A percentile compares a stretch with the other conserved stretches of the same genome.
phyloP scores from a whole-genome alignment of 1,140 invertebrate genomes.

The Pollicipes pollicipes region DNA sequence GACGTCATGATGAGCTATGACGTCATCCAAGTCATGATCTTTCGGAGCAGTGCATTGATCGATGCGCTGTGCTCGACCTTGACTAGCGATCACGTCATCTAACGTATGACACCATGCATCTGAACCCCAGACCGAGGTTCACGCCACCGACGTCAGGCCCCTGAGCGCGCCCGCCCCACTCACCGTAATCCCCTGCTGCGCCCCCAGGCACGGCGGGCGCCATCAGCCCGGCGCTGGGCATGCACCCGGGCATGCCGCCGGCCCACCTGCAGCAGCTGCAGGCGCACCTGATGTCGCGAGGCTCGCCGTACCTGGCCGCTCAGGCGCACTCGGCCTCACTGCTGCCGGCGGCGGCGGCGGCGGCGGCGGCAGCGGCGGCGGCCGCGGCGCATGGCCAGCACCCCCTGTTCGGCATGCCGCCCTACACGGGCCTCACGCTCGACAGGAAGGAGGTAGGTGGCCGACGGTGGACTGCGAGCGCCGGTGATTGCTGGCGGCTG shows the following conservation, averaged over 20 bases:
- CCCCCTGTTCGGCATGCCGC: not conserved
- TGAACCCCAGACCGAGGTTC: too few species aligned
- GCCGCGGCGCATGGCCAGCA: not conserved
- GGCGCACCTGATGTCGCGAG: slow-evolving; percentile 45
- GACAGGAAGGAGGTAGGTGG: not conserved
- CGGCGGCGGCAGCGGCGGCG: slow-evolving; percentile 14
- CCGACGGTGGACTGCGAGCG: too few species aligned
- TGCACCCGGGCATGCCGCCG: slow-evolving; percentile 41
- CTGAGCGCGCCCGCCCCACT: too few species aligned
- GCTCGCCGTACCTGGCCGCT: slow-evolving; percentile 30
- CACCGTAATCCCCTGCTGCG: too few species aligned
- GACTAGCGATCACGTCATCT: too few species aligned
- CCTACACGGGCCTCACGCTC: not conserved
- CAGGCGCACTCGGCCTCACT: slow-evolving; percentile 5
- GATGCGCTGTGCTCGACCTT: too few species aligned
- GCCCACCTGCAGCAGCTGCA: slow-evolving; percentile 55
- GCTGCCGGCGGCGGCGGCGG: slow-evolving; percentile 9
- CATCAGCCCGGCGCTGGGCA: slow-evolving; percentile 40
- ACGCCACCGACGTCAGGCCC: too few species aligned
- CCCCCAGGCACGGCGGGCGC: not conserved
- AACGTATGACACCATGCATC: too few species aligned
- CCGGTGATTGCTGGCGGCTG: too few species aligned
- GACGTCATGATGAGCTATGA: too few species aligned
- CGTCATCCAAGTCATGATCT: too few species aligned
- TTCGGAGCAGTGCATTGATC: too few species aligned